Conservation (phyloP, 2,888 invertebrate genomes). For the Lordiphosa andalusiaca region DNA sequence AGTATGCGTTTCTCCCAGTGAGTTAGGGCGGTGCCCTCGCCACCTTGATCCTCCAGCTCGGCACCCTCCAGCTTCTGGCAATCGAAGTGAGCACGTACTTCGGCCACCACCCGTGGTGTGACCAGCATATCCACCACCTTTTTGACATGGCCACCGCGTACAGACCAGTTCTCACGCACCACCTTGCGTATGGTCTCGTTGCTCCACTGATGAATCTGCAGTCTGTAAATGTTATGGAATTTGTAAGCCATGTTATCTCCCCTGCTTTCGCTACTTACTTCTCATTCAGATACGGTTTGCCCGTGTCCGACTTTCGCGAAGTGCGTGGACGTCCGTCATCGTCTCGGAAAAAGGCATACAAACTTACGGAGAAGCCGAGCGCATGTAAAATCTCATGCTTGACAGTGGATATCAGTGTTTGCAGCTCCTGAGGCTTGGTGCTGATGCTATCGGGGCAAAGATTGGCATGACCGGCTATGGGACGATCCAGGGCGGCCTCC, state of each 20-base stretch:
- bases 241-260: neutral
- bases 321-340: conserved; percentile 93
- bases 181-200: conserved; percentile 91
- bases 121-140: conserved; percentile 92
- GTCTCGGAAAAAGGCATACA: conserved; percentile 96
- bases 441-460: conserved; percentile 97
- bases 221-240: conserved; percentile 81
- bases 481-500: conserved; percentile 95
- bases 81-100: conserved; percentile 93
- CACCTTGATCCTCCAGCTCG: conserved; percentile 98
- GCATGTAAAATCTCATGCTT: conserved; percentile 99
- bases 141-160: conserved; percentile 87
- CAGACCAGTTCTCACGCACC: conserved; percentile 87
- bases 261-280: conserved; percentile 83
- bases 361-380: conserved; percentile 96
- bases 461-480: conserved; percentile 99
- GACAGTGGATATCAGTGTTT: conserved; percentile 95
- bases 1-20: conserved; percentile 99
- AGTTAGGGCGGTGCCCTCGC: conserved; percentile 97
- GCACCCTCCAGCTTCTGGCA: conserved; percentile 95
- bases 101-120: conserved; percentile 93
- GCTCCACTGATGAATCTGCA: conserved; percentile 97
- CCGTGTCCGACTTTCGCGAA: conserved; percentile 88
- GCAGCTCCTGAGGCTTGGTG: conserved; percentile 93
- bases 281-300: conserved; percentile 93